Percentiles rank a stretch among this genome's conserved stretches.
Conservation (phyloP, 1,140 invertebrate genomes). For the Achatina immaculata region DNA sequence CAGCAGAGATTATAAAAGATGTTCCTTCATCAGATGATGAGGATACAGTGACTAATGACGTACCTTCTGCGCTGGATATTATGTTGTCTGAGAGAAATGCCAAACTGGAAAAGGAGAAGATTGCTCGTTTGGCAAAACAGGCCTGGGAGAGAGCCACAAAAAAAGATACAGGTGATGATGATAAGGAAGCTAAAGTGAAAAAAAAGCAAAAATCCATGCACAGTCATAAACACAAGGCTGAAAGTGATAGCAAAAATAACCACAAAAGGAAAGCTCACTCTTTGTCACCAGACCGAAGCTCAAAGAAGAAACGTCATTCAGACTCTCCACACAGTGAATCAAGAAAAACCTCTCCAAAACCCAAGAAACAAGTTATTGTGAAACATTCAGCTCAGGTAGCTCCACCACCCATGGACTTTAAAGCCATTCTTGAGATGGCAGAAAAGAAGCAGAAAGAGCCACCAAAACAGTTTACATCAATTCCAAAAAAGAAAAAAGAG, state of each 20-base stretch:
- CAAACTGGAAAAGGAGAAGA: slow-evolving; percentile 36
- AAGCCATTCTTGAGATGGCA: slow-evolving; percentile 35
- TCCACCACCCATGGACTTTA: slow-evolving; percentile 37
- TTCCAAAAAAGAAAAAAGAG: slow-evolving; percentile 37
- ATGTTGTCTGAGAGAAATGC: slow-evolving; percentile 31
- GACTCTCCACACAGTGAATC: not conserved
- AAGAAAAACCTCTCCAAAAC: not conserved
- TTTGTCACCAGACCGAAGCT: not conserved
- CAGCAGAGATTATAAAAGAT: slow-evolving; percentile 30
- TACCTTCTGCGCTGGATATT: slow-evolving; percentile 26
- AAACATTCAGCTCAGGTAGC: not conserved
- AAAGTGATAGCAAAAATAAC: not conserved
- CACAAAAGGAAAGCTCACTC: slow-evolving; percentile 2
- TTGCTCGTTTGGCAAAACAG: slow-evolving; percentile 36
- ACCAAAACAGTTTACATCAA: not conserved
- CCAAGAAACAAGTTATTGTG: not conserved
- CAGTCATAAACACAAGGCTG: not conserved
- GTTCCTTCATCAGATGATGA: slow-evolving; percentile 12
- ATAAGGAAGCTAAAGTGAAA: not conserved
- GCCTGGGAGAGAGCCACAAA: slow-evolving; percentile 39
- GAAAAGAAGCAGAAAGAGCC: slow-evolving; percentile 30
- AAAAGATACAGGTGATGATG: slow-evolving; percentile 18
- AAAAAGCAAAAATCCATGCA: not conserved
- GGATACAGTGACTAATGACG: not conserved
- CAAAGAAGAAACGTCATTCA: not conserved